Percentiles rank a stretch among this genome's conserved stretches.
Conservation (phyloP, 2,888 invertebrate genomes). For the Caenorhabditis afra region DNA sequence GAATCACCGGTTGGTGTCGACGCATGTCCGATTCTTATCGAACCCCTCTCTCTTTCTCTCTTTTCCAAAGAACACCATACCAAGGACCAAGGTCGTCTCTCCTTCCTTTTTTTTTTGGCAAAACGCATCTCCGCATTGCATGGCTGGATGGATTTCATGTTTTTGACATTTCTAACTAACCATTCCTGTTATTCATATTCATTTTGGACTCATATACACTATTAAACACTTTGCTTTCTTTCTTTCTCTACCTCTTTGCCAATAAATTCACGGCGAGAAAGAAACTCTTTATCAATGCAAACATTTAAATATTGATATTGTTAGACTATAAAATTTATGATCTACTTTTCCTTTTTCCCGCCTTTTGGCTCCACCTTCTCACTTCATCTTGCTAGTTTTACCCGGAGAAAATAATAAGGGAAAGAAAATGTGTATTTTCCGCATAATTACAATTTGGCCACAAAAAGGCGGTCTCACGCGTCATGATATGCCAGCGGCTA, state of each 20-base stretch:
- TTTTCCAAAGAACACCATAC: constrained; percentile 15
- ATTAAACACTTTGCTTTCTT: background rate
- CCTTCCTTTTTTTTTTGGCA: constrained; percentile 14
- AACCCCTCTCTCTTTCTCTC: too few species aligned
- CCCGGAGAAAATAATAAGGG: too few species aligned
- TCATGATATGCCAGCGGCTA: constrained; percentile 56
- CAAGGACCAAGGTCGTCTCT: constrained; percentile 42
- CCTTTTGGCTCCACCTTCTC: background rate
- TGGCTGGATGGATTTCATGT: constrained; percentile 33
- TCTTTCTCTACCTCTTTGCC: background rate
- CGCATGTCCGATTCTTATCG: constrained; percentile 10
- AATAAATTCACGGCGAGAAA: constrained; percentile 13
- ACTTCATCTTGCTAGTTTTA: too few species aligned
- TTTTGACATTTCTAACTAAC: constrained; percentile 33
- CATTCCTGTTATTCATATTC: background rate
- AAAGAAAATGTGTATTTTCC: too few species aligned
- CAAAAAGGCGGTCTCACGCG: constrained; percentile 39
- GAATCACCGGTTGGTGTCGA: background rate
- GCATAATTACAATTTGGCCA: background rate
- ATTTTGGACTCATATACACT: too few species aligned
- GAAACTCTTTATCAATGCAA: constrained; percentile 23
- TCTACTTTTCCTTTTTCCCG: constrained; percentile 11
- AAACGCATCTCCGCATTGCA: constrained; percentile 25
- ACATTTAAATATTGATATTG: constrained; percentile 3
- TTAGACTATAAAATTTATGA: constrained; percentile 22